Conservation (phyloP, 2,113 vertebrate genomes). For the Silurus asotus region DNA sequence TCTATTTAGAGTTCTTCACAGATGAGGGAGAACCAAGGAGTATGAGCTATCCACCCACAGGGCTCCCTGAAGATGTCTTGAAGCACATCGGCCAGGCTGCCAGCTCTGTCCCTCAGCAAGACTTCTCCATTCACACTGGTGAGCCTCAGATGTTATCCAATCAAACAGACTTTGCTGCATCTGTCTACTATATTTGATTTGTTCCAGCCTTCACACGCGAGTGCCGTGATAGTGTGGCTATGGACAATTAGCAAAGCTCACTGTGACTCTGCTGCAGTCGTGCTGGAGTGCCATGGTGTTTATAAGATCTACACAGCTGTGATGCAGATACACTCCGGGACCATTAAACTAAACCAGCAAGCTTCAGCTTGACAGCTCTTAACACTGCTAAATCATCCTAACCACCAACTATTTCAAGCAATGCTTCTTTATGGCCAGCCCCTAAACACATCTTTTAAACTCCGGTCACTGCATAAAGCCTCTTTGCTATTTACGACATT, state of each 20-base stretch:
- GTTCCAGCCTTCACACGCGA: slow-evolving; percentile 19
- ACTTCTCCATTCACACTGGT: slow-evolving; percentile 85
- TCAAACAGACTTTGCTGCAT: slow-evolving; percentile 5
- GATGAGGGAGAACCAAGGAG: slow-evolving; percentile 84
- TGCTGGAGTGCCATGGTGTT: slow-evolving; percentile 20
- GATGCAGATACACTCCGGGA: slow-evolving; percentile 46
- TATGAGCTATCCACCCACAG: slow-evolving; percentile 83
- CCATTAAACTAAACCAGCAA: slow-evolving; percentile 46
- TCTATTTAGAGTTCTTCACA: slow-evolving; percentile 81
- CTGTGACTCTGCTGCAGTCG: slow-evolving; percentile 24
- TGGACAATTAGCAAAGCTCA: slow-evolving; percentile 37
- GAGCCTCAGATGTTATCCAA: slow-evolving; percentile 32
- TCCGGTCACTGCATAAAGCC: slow-evolving; percentile 42
- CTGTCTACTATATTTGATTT: slow-evolving; percentile 17
- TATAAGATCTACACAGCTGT: slow-evolving; percentile 37
- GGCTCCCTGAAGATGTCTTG: slow-evolving; percentile 79
- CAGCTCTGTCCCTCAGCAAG: slow-evolving; percentile 85
- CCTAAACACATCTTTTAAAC: slow-evolving; percentile 28
- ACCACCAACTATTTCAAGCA: slow-evolving; percentile 39
- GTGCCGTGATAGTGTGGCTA: slow-evolving; percentile 27
- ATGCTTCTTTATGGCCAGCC: slow-evolving; percentile 26
- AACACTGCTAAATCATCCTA: slow-evolving; percentile 52
- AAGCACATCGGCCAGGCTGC: slow-evolving; percentile 81
- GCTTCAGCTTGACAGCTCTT: slow-evolving; percentile 28
- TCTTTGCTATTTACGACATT: slow-evolving; percentile 36